These are phyloP conservation scores for Copidosoma floridanum DNA, from an alignment of 1,140 invertebrate species.

Conservation along the genomic window DNA sequence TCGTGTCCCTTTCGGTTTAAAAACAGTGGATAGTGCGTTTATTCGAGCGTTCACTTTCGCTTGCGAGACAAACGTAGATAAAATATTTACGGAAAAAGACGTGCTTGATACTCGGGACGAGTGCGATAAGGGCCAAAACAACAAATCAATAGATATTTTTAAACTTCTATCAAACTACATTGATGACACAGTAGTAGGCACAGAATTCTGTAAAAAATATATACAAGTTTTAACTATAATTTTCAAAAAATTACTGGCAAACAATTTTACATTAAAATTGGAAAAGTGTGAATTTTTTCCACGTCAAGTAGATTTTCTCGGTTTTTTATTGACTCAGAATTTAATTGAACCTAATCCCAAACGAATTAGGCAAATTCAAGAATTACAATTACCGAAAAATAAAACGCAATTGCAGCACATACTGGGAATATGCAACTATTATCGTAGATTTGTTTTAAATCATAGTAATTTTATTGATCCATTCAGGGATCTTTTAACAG, in stretches of 20 bases:
- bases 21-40: constrained; percentile 41
- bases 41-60: constrained; percentile 16
- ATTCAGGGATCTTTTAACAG: neutral
- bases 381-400: neutral
- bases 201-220: neutral
- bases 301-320: neutral
- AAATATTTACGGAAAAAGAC: too few species aligned
- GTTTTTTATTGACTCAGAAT: neutral
- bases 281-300: constrained; percentile 5
- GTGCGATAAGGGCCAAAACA: too few species aligned
- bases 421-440: constrained; percentile 9
- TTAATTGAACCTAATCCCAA: neutral
- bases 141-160: too few species aligned
- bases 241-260: too few species aligned
- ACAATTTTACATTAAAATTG: constrained; percentile 18
- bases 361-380: neutral
- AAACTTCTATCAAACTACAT: too few species aligned
- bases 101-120: too few species aligned
- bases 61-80: neutral
- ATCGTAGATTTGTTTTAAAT: neutral
- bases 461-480: neutral
- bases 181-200: too few species aligned
- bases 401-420: neutral
- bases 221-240: too few species aligned
- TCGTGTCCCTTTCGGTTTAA: too few species aligned